phyloP scores from a whole-genome alignment of 2,797 vertebrate genomes.

The Gorsachius magnificus region DNA sequence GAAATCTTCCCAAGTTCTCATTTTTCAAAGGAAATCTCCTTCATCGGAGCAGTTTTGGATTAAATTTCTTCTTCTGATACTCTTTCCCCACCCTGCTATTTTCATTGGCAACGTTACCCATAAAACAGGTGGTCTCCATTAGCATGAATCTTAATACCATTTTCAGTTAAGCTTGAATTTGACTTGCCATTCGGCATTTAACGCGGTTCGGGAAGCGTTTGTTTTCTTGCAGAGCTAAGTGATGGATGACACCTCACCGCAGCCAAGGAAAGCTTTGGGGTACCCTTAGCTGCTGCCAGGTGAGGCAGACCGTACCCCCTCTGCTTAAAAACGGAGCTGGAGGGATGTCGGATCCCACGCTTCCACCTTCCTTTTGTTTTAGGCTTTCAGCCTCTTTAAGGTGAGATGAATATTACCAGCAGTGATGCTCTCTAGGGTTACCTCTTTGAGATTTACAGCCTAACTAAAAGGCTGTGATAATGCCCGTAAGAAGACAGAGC shows the following conservation, averaged over 20 bases:
- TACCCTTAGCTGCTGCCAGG: background rate
- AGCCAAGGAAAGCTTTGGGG: background rate
- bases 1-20: background rate
- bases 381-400: background rate
- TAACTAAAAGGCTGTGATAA: background rate
- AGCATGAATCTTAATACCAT: background rate
- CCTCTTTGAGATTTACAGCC: background rate
- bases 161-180: constrained; percentile 13
- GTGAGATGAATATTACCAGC: background rate
- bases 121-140: constrained; percentile 26
- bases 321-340: background rate
- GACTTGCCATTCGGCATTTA: background rate
- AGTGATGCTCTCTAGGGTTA: background rate
- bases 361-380: background rate
- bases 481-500: accelerated
- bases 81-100: background rate
- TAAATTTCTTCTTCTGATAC: background rate
- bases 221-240: background rate
- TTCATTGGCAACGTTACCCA: background rate
- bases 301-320: background rate
- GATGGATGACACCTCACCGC: background rate
- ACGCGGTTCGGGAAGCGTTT: background rate
- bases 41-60: background rate
- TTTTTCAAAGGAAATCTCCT: background rate
- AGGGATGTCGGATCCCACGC: background rate